Evolutionary conservation across 2,797 vertebrate species (phyloP).

Genomic region (Myiotriccus ornatus): DNA sequence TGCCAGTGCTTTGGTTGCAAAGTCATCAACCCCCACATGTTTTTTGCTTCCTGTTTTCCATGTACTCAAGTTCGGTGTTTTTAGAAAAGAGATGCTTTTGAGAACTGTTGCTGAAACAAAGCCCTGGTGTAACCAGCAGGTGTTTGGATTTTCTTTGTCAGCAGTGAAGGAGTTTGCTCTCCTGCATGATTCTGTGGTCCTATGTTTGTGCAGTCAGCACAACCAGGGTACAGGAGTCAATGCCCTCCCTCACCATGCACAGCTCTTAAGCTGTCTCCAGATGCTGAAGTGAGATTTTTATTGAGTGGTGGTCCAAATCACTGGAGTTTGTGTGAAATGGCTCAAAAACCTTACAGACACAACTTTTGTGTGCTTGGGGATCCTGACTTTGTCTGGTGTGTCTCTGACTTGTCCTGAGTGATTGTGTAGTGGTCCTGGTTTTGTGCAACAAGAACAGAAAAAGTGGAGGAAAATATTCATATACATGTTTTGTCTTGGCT

Average conservation of each 20-base stretch:
- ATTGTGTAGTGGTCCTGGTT: not conserved
- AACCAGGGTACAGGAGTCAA: not conserved
- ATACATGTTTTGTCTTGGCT: not conserved
- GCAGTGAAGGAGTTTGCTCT: not conserved
- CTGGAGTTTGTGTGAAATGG: not conserved
- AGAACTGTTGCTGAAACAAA: slow-evolving; percentile 34
- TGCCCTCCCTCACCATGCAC: not conserved
- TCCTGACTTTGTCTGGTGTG: not conserved
- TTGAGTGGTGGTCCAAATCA: not conserved
- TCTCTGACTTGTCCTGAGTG: not conserved
- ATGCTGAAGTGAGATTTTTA: not conserved
- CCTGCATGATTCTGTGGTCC: not conserved
- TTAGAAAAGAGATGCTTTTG: not conserved
- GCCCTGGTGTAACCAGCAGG: not conserved
- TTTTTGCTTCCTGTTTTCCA: not conserved
- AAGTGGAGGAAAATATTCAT: not conserved
- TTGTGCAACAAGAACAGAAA: not conserved
- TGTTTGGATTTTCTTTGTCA: not conserved
- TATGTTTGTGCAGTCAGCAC: not conserved
- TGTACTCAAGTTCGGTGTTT: not conserved
- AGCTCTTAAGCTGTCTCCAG: not conserved
- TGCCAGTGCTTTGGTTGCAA: not conserved
- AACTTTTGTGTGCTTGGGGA: not conserved
- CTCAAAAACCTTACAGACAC: not conserved
- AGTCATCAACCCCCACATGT: fast-evolving